phyloP scores from a whole-genome alignment of 2,888 invertebrate species.

The Julus scandinavius region DNA sequence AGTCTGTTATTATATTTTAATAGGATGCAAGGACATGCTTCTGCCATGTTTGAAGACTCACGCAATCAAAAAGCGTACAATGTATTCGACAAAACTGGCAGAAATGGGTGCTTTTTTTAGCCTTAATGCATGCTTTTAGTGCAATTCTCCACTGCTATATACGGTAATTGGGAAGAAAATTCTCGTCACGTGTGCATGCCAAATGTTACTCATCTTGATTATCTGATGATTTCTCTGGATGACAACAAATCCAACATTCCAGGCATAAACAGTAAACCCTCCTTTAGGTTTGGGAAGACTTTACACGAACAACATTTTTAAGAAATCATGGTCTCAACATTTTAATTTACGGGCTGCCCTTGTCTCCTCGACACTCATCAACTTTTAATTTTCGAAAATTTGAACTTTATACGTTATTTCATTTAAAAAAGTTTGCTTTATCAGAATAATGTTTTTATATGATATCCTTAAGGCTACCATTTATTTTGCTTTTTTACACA shows the following conservation, averaged over 20 bases:
- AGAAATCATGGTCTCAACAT: too few species aligned
- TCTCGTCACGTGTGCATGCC: slow-evolving; percentile 7
- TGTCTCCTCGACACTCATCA: too few species aligned
- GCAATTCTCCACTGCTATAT: background rate
- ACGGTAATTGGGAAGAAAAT: background rate
- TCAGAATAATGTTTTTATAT: too few species aligned
- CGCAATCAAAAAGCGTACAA: background rate
- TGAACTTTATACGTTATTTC: too few species aligned
- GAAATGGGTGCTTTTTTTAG: background rate
- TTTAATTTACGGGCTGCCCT: too few species aligned
- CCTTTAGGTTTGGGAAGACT: too few species aligned
- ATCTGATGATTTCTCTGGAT: background rate
- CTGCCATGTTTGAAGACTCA: background rate
- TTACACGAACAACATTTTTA: too few species aligned
- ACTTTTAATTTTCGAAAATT: background rate
- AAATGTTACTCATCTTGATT: background rate
- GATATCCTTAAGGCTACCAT: too few species aligned
- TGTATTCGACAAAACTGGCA: background rate
- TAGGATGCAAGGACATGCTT: slow-evolving; percentile 25
- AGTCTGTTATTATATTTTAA: slow-evolving; percentile 36
- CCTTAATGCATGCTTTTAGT: background rate
- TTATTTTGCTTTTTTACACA: too few species aligned
- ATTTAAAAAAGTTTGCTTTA: too few species aligned
- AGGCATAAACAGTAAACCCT: background rate
- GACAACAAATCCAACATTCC: background rate